A percentile compares a stretch with the other conserved stretches of the same genome.
These are phyloP conservation scores for Porites lutea DNA, from an alignment of 64 coral and sea anemone species.

Conservation along the genomic window DNA sequence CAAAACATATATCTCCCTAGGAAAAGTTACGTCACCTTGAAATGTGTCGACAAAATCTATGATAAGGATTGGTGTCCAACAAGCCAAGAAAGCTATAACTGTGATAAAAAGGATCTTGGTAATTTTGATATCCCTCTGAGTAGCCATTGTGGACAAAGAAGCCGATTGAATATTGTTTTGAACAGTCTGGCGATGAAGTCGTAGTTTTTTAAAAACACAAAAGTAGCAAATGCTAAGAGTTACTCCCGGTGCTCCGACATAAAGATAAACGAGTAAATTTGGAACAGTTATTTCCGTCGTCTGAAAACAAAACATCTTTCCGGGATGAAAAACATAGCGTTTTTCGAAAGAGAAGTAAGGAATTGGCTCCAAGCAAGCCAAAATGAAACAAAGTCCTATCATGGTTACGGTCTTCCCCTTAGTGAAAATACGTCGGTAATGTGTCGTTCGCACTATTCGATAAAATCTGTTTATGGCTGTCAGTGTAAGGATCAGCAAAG, in stretches of 20 bases:
- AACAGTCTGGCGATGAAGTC: constrained; percentile 52
- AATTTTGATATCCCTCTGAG: not conserved
- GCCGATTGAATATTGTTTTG: not conserved
- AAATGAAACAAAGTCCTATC: not conserved
- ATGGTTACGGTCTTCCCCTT: not conserved
- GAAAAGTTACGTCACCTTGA: constrained; percentile 20
- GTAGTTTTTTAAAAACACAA: constrained; percentile 65
- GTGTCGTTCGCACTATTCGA: constrained; percentile 23
- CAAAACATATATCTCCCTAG: constrained; percentile 12
- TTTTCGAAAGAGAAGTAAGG: constrained; percentile 34
- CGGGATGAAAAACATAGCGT: constrained; percentile 71
- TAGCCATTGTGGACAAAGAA: not conserved
- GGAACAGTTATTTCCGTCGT: constrained; percentile 50
- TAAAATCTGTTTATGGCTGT: constrained; percentile 68
- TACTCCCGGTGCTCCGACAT: constrained; percentile 23
- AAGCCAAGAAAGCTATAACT: constrained; percentile 18
- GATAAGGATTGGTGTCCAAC: constrained; percentile 12
- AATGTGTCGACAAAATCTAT: constrained; percentile 31
- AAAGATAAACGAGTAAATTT: constrained; percentile 50
- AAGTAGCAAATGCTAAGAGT: constrained; percentile 57
- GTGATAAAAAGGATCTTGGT: constrained; percentile 40
- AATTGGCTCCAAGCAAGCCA: constrained; percentile 29
- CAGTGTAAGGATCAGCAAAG: constrained; percentile 36
- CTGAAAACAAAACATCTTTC: constrained; percentile 82
- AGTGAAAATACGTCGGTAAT: not conserved